These are phyloP conservation scores for Hippopotamus amphibius DNA, from an alignment of 2,113 vertebrate genomes.

Conservation along the genomic window DNA sequence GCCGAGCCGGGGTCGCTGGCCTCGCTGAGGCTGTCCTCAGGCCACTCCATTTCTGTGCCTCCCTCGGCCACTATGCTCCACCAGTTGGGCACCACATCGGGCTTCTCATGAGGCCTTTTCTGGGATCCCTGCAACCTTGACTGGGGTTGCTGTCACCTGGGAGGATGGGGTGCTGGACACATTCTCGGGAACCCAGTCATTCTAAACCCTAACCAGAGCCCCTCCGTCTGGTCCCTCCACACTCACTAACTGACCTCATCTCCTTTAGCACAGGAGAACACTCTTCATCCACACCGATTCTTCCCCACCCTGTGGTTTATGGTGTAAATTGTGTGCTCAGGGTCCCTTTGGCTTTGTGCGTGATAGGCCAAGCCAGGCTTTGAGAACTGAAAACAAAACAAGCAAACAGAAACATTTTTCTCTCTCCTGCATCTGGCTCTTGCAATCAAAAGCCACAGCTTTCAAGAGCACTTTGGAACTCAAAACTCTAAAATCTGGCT, in stretches of 20 bases:
- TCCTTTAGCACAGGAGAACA: background rate
- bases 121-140: background rate
- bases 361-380: background rate
- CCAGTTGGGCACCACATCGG: rapidly evolving
- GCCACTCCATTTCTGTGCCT: background rate
- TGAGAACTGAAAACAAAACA: background rate
- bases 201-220: background rate
- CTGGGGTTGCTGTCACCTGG: too few relatives aligned
- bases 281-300: background rate
- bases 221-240: background rate
- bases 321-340: background rate
- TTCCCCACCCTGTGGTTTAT: background rate
- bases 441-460: background rate
- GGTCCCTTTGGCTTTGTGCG: background rate
- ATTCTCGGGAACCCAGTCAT: background rate
- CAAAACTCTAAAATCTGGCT: background rate
- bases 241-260: background rate
- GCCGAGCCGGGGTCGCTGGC: background rate
- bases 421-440: background rate
- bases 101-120: background rate
- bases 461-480: background rate
- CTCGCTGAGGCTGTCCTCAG: background rate
- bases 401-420: background rate
- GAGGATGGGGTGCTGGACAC: background rate
- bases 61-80: too few relatives aligned